These are phyloP conservation scores for Acrocephalus kingi DNA, from an alignment of 2,113 vertebrate genomes.

Conservation along the genomic window DNA sequence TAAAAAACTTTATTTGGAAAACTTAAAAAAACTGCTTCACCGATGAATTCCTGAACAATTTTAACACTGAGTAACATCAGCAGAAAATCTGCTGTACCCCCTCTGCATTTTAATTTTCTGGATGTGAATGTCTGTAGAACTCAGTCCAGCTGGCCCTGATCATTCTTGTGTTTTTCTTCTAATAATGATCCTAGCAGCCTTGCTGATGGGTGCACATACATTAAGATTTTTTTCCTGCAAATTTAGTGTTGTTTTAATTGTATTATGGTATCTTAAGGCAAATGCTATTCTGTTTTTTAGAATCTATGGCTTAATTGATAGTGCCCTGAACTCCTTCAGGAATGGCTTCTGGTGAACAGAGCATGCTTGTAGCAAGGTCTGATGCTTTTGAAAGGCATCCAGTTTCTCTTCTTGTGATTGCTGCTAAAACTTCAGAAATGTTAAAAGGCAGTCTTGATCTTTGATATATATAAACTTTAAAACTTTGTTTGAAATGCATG, in stretches of 20 bases:
- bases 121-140: background rate
- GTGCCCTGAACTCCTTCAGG: background rate
- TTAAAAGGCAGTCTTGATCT: background rate
- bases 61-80: background rate
- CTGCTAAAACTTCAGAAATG: background rate
- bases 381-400: background rate
- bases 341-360: background rate
- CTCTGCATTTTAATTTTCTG: conserved; percentile 15
- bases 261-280: background rate
- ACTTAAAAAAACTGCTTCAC: background rate
- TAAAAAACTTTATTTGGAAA: background rate
- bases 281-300: background rate
- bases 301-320: background rate
- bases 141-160: background rate
- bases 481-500: background rate
- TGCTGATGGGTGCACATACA: background rate
- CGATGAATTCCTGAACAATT: background rate
- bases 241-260: background rate
- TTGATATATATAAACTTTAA: background rate
- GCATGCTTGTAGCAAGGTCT: background rate
- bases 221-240: background rate
- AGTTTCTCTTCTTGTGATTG: background rate
- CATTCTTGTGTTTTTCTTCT: background rate
- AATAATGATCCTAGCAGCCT: background rate
- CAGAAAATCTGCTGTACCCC: background rate